Evolutionary conservation across 2,113 vertebrate genomes (phyloP), one percentile per base, ranked within the genome.

Genomic region (Mesembrinibis cayennensis): DNA sequence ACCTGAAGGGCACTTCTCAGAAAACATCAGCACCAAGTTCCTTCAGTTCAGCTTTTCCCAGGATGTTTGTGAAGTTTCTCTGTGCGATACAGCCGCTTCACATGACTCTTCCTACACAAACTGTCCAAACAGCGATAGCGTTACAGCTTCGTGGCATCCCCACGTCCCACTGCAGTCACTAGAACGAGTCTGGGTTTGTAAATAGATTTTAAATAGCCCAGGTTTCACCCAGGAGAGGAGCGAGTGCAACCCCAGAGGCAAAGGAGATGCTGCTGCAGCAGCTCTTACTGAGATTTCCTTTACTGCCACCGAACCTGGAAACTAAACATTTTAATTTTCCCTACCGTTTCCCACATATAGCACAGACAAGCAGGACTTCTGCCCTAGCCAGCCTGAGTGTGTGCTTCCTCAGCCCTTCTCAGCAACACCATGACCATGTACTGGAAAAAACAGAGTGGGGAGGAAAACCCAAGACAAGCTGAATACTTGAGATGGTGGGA

Each of bases 401-500:
- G 38, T 14, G 13, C 34, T 38, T 69, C 63, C 78, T 26, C 76
- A 73, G 90, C 74, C 30, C 56, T 40, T 19, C 90, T 87, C 42
- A 71, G 55, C 65, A 81, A 40, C 34, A 73, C 5, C 3, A 2
- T 2, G 27, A 79, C 47, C 56, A 32, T 0, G 0, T 3, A 15
- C 63, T 50, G 45, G 45, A 63, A 94, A 87, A 88, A 73, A 1
- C 66, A 42, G n/a, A 73, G 55, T 3, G 22, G 34, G 32, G 42
- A 80, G 17, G 19, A 83, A 92, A 89, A 47, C 20, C 53, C 2
- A 9, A 67, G 42, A 9, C 42, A 82, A 80, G 34, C 38, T 30
- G 76, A 90, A 70, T 7, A 53, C 66, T 25, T 79, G 44, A 85
- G 53, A 62, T 25, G 18, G n/a, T 82, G 13, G n/a, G 58, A 89